A percentile compares a stretch with the other conserved stretches of the same genome.
Conservation (phyloP, 2,797 vertebrate species). For the Liparis tanakae region DNA sequence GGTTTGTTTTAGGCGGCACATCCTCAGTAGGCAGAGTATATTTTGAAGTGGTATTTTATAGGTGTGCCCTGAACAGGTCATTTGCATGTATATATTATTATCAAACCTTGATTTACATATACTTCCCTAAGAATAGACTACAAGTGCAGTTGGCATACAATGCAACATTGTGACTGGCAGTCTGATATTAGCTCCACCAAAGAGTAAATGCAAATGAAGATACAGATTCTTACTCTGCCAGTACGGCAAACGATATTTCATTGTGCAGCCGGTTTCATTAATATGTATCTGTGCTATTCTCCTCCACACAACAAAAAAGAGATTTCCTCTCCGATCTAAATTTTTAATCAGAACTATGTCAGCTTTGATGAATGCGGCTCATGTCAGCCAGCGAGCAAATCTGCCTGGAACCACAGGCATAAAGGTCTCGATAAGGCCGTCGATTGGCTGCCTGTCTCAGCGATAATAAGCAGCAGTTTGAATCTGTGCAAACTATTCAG, state of each 20-base stretch:
- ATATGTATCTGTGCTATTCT: constrained; percentile 36
- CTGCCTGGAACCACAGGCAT: constrained; percentile 47
- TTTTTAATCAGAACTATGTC: constrained; percentile 65
- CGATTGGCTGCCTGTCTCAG: constrained; percentile 29
- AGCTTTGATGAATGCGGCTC: constrained; percentile 57
- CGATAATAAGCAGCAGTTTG: constrained; percentile 34
- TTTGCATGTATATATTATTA: constrained; percentile 49
- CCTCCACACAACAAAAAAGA: constrained; percentile 38
- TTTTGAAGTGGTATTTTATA: constrained; percentile 25
- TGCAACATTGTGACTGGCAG: constrained; percentile 34
- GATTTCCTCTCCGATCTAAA: constrained; percentile 50
- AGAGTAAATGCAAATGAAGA: constrained; percentile 49
- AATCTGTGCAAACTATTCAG: constrained; percentile 26
- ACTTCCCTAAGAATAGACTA: constrained; percentile 37
- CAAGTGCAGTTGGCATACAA: constrained; percentile 28
- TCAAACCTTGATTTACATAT: constrained; percentile 41
- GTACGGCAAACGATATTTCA: constrained; percentile 17
- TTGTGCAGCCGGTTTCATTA: constrained; percentile 11
- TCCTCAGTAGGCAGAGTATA: neutral
- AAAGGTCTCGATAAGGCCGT: constrained; percentile 37
- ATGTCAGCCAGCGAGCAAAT: constrained; percentile 57
- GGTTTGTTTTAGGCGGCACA: constrained; percentile 2
- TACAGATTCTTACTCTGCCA: constrained; percentile 24
- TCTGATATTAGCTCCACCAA: constrained; percentile 14
- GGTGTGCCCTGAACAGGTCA: constrained; percentile 3